These are phyloP conservation scores for Ibidorhyncha struthersii DNA, from an alignment of 2,113 vertebrate genomes.

Conservation along the genomic window DNA sequence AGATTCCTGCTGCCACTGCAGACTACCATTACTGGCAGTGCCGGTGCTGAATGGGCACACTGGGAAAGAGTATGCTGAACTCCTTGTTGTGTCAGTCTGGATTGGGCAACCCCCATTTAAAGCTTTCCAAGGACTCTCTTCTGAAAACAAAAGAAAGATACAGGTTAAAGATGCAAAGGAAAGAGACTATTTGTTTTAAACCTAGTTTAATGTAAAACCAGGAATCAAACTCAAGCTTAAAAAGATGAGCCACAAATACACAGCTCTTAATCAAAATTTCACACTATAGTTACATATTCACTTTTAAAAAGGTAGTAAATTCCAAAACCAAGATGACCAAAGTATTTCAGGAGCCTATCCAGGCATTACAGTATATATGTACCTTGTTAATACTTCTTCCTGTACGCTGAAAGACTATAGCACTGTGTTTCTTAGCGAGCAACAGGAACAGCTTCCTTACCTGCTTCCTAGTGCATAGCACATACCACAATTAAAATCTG, in stretches of 20 bases:
- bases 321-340: background rate
- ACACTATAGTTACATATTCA: background rate
- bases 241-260: background rate
- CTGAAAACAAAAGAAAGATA: constrained; percentile 24
- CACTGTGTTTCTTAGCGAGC: background rate
- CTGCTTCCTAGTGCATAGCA: background rate
- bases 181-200: background rate
- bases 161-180: background rate
- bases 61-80: constrained; percentile 43
- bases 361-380: background rate
- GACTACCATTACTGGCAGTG: background rate
- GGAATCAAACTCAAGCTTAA: background rate
- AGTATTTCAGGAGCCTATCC: background rate
- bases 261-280: background rate
- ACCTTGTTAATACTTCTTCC: background rate
- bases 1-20: constrained; percentile 69
- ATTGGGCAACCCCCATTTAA: constrained; percentile 57
- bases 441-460: background rate
- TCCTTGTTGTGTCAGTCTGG: constrained; percentile 44
- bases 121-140: constrained; percentile 73
- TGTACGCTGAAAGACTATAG: background rate
- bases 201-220: background rate
- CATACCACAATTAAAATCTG: background rate
- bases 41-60: constrained; percentile 39
- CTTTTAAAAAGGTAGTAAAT: background rate